phyloP scores from a whole-genome alignment of 1,140 invertebrate species.

The Drosophila oshimai region DNA sequence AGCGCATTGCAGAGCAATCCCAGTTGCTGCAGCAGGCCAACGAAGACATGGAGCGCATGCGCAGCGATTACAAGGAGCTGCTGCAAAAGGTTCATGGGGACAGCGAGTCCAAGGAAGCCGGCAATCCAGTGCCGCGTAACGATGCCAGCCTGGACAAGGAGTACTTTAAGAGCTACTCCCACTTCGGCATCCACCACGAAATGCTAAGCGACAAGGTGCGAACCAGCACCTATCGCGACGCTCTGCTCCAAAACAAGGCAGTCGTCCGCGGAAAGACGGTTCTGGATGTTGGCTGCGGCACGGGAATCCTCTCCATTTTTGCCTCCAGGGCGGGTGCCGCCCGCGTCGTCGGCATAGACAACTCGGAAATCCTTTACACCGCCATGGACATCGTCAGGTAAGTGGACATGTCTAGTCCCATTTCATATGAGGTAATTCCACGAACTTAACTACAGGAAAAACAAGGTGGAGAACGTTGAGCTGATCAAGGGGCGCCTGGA shows the following conservation, averaged over 20 bases:
- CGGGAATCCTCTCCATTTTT: constrained; percentile 97
- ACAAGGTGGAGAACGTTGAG: constrained; percentile 86
- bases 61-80: constrained; percentile 84
- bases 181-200: constrained; percentile 98
- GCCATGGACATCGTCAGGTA: constrained; percentile 90
- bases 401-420: background rate
- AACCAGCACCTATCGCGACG: constrained; percentile 96
- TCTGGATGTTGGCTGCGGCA: constrained; percentile 97
- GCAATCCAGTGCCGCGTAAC: constrained; percentile 47
- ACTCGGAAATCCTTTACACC: constrained; percentile 92
- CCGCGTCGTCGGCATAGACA: constrained; percentile 96
- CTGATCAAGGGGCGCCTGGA: constrained; percentile 93
- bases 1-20: constrained; percentile 41
- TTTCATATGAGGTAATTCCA: background rate
- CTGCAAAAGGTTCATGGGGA: constrained; percentile 70
- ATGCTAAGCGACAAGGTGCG: constrained; percentile 93
- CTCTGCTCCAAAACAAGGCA: constrained; percentile 92
- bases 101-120: constrained; percentile 49
- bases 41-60: constrained; percentile 87
- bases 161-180: constrained; percentile 98
- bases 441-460: constrained; percentile 83
- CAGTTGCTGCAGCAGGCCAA: constrained; percentile 84
- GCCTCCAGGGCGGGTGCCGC: constrained; percentile 95
- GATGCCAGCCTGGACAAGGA: constrained; percentile 86
- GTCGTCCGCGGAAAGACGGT: constrained; percentile 90